Conservation (phyloP, 1,140 invertebrate species). For the Heterodera schachtii region DNA sequence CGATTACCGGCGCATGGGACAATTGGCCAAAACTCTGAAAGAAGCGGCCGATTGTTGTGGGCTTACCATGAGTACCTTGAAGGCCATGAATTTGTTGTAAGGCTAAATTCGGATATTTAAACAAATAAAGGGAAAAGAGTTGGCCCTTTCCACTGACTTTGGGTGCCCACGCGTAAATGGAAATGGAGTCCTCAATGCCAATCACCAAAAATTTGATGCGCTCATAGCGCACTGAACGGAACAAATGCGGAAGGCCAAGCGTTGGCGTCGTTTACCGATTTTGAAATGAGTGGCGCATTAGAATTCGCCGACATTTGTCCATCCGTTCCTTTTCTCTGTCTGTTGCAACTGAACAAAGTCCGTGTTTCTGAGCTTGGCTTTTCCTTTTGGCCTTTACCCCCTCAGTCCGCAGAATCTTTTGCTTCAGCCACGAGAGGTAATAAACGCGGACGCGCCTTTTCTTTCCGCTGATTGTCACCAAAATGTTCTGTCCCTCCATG, state of each 20-base stretch:
- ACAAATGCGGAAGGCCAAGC: background rate
- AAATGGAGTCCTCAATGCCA: conserved; percentile 94
- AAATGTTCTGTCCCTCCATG: conserved; percentile 96
- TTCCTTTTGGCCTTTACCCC: no score
- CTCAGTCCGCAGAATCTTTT: conserved; percentile 95
- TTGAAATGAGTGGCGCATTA: conserved; percentile 98
- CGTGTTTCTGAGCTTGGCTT: no score
- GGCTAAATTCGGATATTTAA: background rate
- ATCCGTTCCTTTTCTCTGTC: conserved; percentile 94
- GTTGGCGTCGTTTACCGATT: conserved; percentile 70
- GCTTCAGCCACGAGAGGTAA: conserved; percentile 97
- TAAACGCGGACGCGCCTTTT: conserved; percentile 98
- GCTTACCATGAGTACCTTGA: no score
- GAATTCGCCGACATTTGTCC: conserved; percentile 98
- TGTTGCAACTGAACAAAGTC: conserved; percentile 75
- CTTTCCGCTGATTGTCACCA: conserved; percentile 97
- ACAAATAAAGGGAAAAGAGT: conserved; percentile 13
- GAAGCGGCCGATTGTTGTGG: no score
- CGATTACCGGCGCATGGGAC: conserved; percentile 81
- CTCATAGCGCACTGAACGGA: conserved; percentile 85
- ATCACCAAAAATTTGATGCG: conserved; percentile 99
- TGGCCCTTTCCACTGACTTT: conserved; percentile 71
- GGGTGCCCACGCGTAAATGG: conserved; percentile 99
- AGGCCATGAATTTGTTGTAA: conserved; percentile 34
- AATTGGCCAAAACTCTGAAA: conserved; percentile 79